A percentile compares a stretch with the other conserved stretches of the same genome.
phyloP scores from a whole-genome alignment of 2,113 vertebrate species.

The Thunnus thynnus region DNA sequence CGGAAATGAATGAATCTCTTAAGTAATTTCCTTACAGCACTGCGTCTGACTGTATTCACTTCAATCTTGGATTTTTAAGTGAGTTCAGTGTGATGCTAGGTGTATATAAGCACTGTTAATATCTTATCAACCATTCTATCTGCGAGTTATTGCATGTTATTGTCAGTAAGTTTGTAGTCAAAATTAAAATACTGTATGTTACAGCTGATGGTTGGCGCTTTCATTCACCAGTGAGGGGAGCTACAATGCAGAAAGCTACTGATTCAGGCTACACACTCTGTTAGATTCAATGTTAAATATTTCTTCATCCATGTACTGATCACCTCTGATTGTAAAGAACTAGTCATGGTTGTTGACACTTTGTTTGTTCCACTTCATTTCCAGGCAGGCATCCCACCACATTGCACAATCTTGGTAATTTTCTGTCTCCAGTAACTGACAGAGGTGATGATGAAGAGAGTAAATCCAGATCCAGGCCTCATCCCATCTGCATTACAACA shows the following conservation, averaged over 20 bases:
- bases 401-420: background rate
- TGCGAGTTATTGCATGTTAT: background rate
- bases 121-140: no score
- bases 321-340: background rate
- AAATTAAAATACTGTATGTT: background rate
- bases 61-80: no score
- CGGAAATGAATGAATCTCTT: no score
- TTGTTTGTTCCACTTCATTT: background rate
- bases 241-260: slow-evolving; percentile 2
- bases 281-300: background rate
- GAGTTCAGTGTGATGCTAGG: no score
- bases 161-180: background rate
- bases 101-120: no score
- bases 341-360: background rate
- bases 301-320: background rate
- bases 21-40: no score
- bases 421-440: background rate
- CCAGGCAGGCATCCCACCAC: background rate
- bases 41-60: no score
- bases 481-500: slow-evolving; percentile 10
- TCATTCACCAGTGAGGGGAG: slow-evolving; percentile 10
- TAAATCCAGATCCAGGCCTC: slow-evolving; percentile 19
- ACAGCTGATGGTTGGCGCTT: background rate
- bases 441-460: background rate
- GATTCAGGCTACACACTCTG: no score